A percentile compares a stretch with the other conserved stretches of the same genome.
These are phyloP conservation scores for Hydractinia symbiolongicarpus DNA, from an alignment of 30 jellyfish, hydroid and myxozoan genomes.

Conservation along the genomic window DNA sequence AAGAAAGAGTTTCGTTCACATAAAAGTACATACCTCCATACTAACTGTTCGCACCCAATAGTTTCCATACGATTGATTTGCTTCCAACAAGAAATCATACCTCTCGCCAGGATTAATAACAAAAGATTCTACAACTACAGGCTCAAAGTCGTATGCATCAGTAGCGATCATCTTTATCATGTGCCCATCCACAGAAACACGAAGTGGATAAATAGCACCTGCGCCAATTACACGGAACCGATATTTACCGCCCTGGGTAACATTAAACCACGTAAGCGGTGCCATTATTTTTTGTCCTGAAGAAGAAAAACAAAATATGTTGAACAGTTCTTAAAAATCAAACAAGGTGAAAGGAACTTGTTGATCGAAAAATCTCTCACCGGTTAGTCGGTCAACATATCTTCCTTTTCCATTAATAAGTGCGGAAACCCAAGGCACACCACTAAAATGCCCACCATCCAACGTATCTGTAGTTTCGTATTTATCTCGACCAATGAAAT, in stretches of 20 bases:
- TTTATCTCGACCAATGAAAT: conserved; percentile 59
- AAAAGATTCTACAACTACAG: conserved; percentile 55
- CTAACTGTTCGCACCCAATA: conserved; percentile 93
- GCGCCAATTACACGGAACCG: conserved; percentile 93
- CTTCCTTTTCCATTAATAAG: conserved; percentile 88
- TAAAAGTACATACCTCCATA: conserved; percentile 56
- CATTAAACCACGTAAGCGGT: conserved; percentile 76
- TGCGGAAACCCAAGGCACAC: conserved; percentile 99
- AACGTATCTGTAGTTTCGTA: conserved; percentile 70
- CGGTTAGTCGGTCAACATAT: conserved; percentile 66
- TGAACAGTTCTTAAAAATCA: not conserved
- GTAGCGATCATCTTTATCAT: conserved; percentile 55
- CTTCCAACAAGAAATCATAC: conserved; percentile 71
- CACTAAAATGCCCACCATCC: conserved; percentile 95
- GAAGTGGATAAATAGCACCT: conserved; percentile 75
- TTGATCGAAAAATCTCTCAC: conserved; percentile 14
- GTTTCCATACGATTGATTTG: conserved; percentile 62
- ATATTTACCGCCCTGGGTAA: conserved; percentile 56
- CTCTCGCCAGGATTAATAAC: conserved; percentile 90
- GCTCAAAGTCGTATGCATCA: conserved; percentile 70
- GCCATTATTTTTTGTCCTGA: conserved; percentile 54
- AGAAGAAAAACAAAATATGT: not conserved
- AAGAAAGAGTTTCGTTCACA: not conserved
- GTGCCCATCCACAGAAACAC: conserved; percentile 84
- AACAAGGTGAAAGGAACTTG: not conserved